phyloP scores from a whole-genome alignment of 1,140 invertebrate species.

The Pseudomyrmex pallidus region DNA sequence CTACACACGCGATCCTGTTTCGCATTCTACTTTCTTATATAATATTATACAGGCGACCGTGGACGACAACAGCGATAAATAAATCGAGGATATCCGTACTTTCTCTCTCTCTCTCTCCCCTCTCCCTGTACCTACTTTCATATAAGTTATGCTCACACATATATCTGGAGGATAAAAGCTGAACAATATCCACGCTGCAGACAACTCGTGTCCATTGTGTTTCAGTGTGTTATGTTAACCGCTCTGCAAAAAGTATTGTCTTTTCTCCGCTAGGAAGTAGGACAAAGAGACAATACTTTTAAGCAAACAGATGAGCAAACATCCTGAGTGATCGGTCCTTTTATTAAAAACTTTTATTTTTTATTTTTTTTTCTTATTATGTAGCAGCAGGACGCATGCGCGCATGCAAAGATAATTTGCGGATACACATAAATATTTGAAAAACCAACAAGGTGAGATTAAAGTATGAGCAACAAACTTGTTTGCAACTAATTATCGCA shows the following conservation, averaged over 20 bases:
- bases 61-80: conserved; percentile 41
- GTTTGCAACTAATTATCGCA: neutral
- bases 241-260: neutral
- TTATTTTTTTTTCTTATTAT: neutral
- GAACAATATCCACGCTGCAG: conserved; percentile 48
- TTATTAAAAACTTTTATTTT: neutral
- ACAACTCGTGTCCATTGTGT: conserved; percentile 45
- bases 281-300: conserved; percentile 14
- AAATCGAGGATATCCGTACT: conserved; percentile 43
- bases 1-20: conserved; percentile 5
- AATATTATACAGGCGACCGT: neutral
- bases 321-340: conserved; percentile 1
- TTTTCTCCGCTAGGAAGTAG: neutral
- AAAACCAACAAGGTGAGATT: neutral
- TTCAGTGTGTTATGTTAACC: conserved; percentile 18
- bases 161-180: conserved; percentile 50
- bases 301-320: neutral
- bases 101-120: too few species aligned
- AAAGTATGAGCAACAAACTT: neutral
- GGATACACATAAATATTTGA: too few species aligned
- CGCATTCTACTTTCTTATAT: conserved; percentile 45
- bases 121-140: conserved; percentile 16
- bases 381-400: too few species aligned
- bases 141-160: conserved; percentile 50
- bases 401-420: too few species aligned